A percentile compares a stretch with the other conserved stretches of the same genome.
Conservation (phyloP, 1,140 invertebrate genomes). For the Drosophila parabipectinata region DNA sequence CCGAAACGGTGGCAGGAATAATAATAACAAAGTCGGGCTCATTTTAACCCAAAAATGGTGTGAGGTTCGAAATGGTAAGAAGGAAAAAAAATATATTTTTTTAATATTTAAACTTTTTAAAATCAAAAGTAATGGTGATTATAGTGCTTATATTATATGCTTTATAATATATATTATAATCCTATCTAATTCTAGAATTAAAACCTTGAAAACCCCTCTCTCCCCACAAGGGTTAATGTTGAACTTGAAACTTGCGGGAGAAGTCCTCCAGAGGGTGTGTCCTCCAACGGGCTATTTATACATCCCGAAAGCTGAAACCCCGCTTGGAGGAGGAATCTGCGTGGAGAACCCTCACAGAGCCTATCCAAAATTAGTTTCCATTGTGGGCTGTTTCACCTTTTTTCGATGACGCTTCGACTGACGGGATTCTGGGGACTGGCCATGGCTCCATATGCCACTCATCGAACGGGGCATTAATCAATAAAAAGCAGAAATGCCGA, state of each 20-base stretch:
- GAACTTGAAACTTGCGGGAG: conserved; percentile 30
- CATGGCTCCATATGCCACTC: conserved; percentile 27
- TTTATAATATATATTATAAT: too few species aligned
- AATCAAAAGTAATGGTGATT: too few species aligned
- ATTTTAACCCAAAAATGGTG: too few species aligned
- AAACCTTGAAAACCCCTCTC: too few species aligned
- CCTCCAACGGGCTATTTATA: conserved; percentile 33
- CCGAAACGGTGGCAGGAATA: conserved; percentile 25
- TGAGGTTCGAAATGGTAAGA: not conserved
- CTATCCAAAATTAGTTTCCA: conserved; percentile 49
- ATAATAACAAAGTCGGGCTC: conserved; percentile 31
- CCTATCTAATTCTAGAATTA: too few species aligned
- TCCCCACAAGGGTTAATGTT: conserved; percentile 21
- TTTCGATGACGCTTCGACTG: conserved; percentile 26
- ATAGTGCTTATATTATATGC: too few species aligned
- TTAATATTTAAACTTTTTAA: too few species aligned
- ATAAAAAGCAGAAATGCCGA: conserved; percentile 64
- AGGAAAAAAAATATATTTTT: not conserved
- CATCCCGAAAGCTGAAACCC: conserved; percentile 20
- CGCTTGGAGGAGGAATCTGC: conserved; percentile 19
- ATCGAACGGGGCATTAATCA: conserved; percentile 73
- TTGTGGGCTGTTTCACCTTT: conserved; percentile 20
- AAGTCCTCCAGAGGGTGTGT: conserved; percentile 9
- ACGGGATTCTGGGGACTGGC: conserved; percentile 9
- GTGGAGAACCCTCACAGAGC: not conserved